These are phyloP conservation scores for Aphelenchoides fujianensis DNA, from an alignment of 1,140 invertebrate genomes.

Conservation along the genomic window DNA sequence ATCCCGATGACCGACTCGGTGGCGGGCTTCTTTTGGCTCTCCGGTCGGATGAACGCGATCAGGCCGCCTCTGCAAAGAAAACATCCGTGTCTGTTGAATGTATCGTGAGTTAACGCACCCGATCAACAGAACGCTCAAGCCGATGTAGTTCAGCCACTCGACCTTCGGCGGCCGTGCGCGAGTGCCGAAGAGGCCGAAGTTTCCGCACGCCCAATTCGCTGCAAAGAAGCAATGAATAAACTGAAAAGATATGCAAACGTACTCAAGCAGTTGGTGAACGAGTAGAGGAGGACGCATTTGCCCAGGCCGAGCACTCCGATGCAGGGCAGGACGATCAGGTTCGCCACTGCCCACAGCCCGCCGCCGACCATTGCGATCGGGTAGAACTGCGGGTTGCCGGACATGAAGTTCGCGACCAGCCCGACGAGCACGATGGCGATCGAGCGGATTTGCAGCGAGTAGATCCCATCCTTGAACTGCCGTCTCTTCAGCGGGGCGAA, in stretches of 20 bases:
- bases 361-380: slow-evolving; percentile 11
- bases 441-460: slow-evolving; percentile 14
- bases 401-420: neutral
- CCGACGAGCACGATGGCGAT: slow-evolving; percentile 3
- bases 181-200: slow-evolving; percentile 11
- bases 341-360: neutral
- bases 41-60: slow-evolving; percentile 7
- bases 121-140: neutral
- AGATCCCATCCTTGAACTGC: neutral
- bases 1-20: slow-evolving; percentile 8
- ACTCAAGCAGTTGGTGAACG: neutral
- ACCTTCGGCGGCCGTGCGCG: neutral
- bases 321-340: slow-evolving; percentile 13
- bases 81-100: no score
- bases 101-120: no score
- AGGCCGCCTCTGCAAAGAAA: neutral
- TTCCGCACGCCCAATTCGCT: no score
- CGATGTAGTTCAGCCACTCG: slow-evolving; percentile 10
- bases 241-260: no score
- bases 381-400: neutral
- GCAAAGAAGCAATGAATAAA: no score
- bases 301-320: slow-evolving; percentile 3
- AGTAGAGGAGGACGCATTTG: neutral
- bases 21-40: neutral
- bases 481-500: neutral